Percentiles rank a stretch among this genome's conserved stretches.
Evolutionary conservation across 2,888 invertebrate genomes (phyloP).

Genomic region (Volucella zonaria): DNA sequence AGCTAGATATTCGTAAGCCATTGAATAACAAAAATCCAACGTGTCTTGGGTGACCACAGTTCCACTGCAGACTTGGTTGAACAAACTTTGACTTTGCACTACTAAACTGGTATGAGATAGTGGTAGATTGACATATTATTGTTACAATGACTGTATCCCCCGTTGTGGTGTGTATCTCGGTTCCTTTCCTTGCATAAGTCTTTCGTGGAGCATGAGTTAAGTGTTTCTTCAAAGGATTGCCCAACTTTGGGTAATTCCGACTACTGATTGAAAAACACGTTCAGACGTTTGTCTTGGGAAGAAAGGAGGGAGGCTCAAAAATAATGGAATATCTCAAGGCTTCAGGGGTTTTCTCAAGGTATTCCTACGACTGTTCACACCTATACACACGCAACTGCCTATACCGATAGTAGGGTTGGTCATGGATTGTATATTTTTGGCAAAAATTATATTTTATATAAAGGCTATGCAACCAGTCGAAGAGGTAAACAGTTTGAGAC

Average conservation of each 20-base stretch:
- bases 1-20: constrained; percentile 26
- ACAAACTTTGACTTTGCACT: constrained; percentile 70
- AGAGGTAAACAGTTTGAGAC: constrained; percentile 77
- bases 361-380: constrained; percentile 10
- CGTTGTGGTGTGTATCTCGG: constrained; percentile 2
- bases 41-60: constrained; percentile 21
- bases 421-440: constrained; percentile 18
- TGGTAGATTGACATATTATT: constrained; percentile 28
- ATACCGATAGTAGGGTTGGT: constrained; percentile 57
- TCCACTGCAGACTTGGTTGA: constrained; percentile 46
- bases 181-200: constrained; percentile 66
- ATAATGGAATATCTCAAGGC: constrained; percentile 57
- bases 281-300: not conserved
- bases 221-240: constrained; percentile 67
- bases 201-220: constrained; percentile 20
- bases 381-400: not conserved
- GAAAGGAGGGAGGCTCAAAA: constrained; percentile 35
- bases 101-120: constrained; percentile 44
- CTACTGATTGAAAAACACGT: constrained; percentile 36
- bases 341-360: constrained; percentile 69
- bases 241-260: constrained; percentile 65
- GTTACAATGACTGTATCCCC: constrained; percentile 21
- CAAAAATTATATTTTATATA: constrained; percentile 77
- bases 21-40: constrained; percentile 50
- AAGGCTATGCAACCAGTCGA: constrained; percentile 77